phyloP scores from a whole-genome alignment of 1,140 invertebrate genomes.

The Pseudomyrmex sp. region DNA sequence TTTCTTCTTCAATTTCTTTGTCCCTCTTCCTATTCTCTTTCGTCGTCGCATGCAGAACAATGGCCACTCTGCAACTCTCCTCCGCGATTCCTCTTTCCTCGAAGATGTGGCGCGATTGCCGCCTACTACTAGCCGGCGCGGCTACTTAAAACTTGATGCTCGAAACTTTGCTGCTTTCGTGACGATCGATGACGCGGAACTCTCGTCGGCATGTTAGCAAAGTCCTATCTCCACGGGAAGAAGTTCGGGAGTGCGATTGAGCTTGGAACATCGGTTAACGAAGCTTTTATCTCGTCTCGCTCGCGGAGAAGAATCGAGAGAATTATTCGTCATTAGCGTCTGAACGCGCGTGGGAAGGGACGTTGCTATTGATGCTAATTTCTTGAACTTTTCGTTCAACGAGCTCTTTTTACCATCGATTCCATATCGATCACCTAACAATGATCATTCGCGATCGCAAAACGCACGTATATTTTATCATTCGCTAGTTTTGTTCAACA shows the following conservation, averaged over 20 bases:
- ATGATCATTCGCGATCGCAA: background rate
- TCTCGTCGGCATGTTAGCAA: slow-evolving; percentile 55
- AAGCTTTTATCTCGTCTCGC: slow-evolving; percentile 40
- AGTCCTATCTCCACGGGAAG: slow-evolving; percentile 33
- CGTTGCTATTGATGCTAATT: slow-evolving; percentile 53
- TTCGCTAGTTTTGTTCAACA: background rate
- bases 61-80: slow-evolving; percentile 45
- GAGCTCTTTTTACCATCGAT: slow-evolving; percentile 12
- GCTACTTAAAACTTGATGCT: slow-evolving; percentile 68
- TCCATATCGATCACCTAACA: background rate
- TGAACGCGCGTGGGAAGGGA: background rate
- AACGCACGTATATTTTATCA: slow-evolving; percentile 7
- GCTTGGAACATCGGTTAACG: slow-evolving; percentile 47
- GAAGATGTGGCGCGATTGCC: slow-evolving; percentile 54
- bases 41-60: slow-evolving; percentile 66
- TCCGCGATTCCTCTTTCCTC: slow-evolving; percentile 52
- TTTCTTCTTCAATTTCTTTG: slow-evolving; percentile 38
- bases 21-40: slow-evolving; percentile 8
- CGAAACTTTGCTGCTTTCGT: slow-evolving; percentile 62
- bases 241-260: slow-evolving; percentile 57
- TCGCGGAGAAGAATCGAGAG: slow-evolving; percentile 55
- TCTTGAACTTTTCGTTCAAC: slow-evolving; percentile 35
- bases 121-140: slow-evolving; percentile 47
- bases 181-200: slow-evolving; percentile 67
- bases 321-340: slow-evolving; percentile 54